These are phyloP conservation scores for Fukomys damarensis DNA, from an alignment of 2,113 vertebrate species.

Conservation along the genomic window DNA sequence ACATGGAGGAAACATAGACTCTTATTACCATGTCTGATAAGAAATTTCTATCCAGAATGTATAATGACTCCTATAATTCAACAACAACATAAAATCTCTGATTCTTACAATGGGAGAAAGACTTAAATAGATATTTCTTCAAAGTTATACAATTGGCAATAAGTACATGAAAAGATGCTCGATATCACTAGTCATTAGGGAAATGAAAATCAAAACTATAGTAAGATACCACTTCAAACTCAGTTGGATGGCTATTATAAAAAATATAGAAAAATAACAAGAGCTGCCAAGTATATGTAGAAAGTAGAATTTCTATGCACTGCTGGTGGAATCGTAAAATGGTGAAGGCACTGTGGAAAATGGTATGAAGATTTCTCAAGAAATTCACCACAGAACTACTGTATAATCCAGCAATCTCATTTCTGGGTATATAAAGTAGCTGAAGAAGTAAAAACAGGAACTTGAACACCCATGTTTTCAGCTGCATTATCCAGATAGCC, in stretches of 20 bases:
- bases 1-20: background rate
- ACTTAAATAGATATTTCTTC: slow-evolving; percentile 32
- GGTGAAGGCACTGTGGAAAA: background rate
- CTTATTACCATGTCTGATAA: background rate
- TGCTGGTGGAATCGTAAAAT: background rate
- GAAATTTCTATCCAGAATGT: background rate
- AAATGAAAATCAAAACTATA: slow-evolving; percentile 38
- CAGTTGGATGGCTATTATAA: background rate
- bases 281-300: background rate
- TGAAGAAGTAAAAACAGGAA: background rate
- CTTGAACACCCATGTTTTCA: background rate
- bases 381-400: background rate
- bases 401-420: background rate
- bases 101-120: slow-evolving; percentile 9
- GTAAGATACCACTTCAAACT: background rate
- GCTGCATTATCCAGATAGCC: background rate
- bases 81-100: background rate
- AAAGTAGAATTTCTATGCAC: background rate
- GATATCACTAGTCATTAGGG: background rate
- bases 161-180: background rate
- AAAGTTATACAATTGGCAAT: background rate
- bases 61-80: background rate
- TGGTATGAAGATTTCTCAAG: background rate
- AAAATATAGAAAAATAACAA: background rate
- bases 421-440: background rate